Evolutionary conservation across 2,113 vertebrate genomes (phyloP).

Genomic region (Uria lomvia): DNA sequence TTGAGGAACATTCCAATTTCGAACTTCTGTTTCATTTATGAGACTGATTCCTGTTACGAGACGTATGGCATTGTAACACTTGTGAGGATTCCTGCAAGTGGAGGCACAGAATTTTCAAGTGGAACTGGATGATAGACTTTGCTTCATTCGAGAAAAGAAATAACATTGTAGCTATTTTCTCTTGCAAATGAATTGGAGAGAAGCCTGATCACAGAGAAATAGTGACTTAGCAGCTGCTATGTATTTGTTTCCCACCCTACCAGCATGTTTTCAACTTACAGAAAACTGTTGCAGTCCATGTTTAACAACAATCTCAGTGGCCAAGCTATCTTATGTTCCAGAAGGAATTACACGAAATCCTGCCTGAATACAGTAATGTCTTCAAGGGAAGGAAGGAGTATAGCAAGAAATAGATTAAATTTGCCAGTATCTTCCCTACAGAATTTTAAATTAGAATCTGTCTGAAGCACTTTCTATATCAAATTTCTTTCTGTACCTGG

Average conservation of each 20-base stretch:
- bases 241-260: background rate
- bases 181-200: background rate
- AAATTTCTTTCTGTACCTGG: background rate
- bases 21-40: background rate
- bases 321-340: background rate
- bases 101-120: background rate
- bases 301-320: background rate
- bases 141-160: background rate
- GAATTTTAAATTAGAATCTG: slow-evolving; percentile 18
- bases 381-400: slow-evolving; percentile 3
- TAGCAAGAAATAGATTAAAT: background rate
- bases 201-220: background rate
- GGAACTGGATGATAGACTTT: background rate
- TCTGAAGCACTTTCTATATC: background rate
- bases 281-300: background rate
- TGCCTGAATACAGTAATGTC: background rate
- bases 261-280: background rate
- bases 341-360: background rate
- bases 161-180: background rate
- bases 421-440: background rate
- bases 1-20: background rate
- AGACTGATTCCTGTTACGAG: background rate
- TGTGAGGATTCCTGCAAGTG: background rate
- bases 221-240: background rate
- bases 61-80: accelerated